Conservation (phyloP, 2,888 invertebrate genomes). For the Malacosoma neustria region DNA sequence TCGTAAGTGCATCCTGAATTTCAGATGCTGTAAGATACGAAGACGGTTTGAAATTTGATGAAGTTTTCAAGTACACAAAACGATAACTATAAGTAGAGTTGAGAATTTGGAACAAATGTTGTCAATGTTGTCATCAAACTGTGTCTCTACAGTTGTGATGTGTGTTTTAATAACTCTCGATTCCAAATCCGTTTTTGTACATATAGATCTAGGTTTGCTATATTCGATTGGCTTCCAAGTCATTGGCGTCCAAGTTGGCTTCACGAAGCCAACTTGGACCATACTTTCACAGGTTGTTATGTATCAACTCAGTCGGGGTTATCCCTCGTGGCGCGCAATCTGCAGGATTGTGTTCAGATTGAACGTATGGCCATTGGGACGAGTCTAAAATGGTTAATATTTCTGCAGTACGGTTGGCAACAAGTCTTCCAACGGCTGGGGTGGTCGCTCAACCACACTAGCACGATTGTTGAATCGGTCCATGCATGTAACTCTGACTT, state of each 20-base stretch:
- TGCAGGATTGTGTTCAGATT: neutral
- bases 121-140: neutral
- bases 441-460: conserved; percentile 4
- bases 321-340: conserved; percentile 4
- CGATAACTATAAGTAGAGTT: neutral
- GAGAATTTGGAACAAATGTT: conserved; percentile 1
- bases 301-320: too few relatives aligned
- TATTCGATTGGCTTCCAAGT: too few relatives aligned
- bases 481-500: conserved; percentile 1
- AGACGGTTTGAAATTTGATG: neutral
- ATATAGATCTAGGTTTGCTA: neutral
- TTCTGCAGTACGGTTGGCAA: conserved; percentile 5
- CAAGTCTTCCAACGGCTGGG: neutral
- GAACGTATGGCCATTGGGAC: conserved; percentile 3
- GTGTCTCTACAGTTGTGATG: neutral
- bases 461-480: neutral
- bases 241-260: too few relatives aligned
- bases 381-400: conserved; percentile 3
- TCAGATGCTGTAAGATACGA: neutral
- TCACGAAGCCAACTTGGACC: too few relatives aligned
- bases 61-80: neutral
- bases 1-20: neutral
- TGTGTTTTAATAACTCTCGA: neutral
- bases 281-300: too few relatives aligned
- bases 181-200: neutral